Conservation (phyloP, 2,113 vertebrate species). For the Stegostoma tigrinum region DNA sequence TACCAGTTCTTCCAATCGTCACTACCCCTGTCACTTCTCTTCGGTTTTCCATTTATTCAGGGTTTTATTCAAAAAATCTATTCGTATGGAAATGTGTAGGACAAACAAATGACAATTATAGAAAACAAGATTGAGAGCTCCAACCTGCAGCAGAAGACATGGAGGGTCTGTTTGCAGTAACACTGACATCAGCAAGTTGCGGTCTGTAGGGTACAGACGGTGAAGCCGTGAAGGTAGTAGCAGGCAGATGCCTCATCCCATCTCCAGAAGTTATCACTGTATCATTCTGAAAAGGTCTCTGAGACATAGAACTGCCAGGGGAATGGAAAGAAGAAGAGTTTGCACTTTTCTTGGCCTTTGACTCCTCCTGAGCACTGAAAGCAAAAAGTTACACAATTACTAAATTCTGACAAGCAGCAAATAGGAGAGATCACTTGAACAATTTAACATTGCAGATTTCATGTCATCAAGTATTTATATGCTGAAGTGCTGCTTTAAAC, state of each 20-base stretch:
- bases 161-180: constrained; percentile 43
- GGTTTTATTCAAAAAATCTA: background rate
- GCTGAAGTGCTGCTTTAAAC: background rate
- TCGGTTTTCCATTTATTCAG: background rate
- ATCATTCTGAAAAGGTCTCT: constrained; percentile 53
- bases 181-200: constrained; percentile 46
- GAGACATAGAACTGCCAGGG: constrained; percentile 46
- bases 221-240: constrained; percentile 44
- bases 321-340: constrained; percentile 55
- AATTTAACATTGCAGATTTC: background rate
- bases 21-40: background rate
- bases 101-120: background rate
- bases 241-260: constrained; percentile 50
- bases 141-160: constrained; percentile 46
- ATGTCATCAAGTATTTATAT: background rate
- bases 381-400: background rate
- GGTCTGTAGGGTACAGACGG: constrained; percentile 35
- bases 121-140: constrained; percentile 26
- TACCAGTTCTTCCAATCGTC: background rate
- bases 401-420: background rate
- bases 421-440: background rate
- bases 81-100: background rate
- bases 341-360: constrained; percentile 53
- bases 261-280: constrained; percentile 41
- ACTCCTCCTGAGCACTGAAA: constrained; percentile 59